A percentile compares a stretch with the other conserved stretches of the same genome.
phyloP scores from a whole-genome alignment of 2,113 vertebrate species.

The Falcunculus frontatus region DNA sequence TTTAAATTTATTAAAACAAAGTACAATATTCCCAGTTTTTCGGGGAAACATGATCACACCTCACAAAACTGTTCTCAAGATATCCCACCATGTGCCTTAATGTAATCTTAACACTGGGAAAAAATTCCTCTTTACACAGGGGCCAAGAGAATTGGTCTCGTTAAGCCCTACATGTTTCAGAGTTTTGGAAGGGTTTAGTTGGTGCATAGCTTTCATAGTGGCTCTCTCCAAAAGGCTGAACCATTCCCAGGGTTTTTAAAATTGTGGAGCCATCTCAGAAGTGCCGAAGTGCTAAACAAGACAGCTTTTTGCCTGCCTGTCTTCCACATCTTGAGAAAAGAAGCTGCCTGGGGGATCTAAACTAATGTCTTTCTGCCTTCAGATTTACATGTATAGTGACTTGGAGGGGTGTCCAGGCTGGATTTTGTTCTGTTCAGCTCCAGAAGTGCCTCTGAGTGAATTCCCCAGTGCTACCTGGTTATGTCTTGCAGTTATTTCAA shows the following conservation, averaged over 20 bases:
- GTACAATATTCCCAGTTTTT: constrained; percentile 4
- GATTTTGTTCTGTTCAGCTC: neutral
- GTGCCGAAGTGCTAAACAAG: constrained; percentile 3
- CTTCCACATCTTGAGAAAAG: constrained; percentile 7
- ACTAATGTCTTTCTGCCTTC: neutral
- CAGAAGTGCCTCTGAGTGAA: constrained; percentile 24
- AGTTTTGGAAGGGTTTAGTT: neutral
- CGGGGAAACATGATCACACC: constrained; percentile 8
- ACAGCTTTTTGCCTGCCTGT: constrained; percentile 6
- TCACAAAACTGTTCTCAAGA: constrained; percentile 53
- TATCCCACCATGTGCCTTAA: constrained; percentile 56
- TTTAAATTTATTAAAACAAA: constrained; percentile 45
- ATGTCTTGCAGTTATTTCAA: neutral
- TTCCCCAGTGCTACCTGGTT: neutral
- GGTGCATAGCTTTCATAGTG: neutral
- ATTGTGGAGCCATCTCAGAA: neutral
- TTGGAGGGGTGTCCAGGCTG: neutral
- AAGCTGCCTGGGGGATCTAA: neutral
- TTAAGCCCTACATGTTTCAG: neutral
- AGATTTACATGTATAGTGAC: neutral
- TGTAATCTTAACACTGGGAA: neutral
- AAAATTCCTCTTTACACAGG: constrained; percentile 5
- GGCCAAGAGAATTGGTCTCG: neutral
- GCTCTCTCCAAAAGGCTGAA: neutral
- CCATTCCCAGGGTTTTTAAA: constrained; percentile 13